phyloP scores from a whole-genome alignment of 1,140 invertebrate genomes.

The Drosophila kurseongensis region DNA sequence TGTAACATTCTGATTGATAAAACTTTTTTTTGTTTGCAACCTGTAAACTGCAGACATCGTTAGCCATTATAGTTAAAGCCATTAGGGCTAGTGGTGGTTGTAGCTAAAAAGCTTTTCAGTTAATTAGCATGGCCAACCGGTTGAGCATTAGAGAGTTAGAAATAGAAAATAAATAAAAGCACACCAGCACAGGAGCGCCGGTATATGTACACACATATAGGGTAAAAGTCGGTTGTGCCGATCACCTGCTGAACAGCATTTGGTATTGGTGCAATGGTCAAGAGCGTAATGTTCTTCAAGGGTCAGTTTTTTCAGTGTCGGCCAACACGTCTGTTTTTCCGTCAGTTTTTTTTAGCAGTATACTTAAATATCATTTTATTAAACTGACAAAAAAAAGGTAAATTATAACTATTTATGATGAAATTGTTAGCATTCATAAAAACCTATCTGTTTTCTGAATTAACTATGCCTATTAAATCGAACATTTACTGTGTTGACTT shows the following conservation, averaged over 20 bases:
- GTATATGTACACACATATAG: constrained; percentile 6
- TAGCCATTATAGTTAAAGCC: constrained; percentile 30
- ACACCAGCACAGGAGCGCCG: neutral
- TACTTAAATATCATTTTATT: too few species aligned
- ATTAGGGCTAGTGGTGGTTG: constrained; percentile 30
- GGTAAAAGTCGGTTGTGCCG: constrained; percentile 26
- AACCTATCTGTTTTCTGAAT: too few species aligned
- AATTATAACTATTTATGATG: too few species aligned
- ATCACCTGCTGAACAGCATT: constrained; percentile 17
- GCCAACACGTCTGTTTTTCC: too few species aligned
- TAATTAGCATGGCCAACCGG: constrained; percentile 55
- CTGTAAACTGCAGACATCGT: constrained; percentile 15
- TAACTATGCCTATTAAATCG: too few species aligned
- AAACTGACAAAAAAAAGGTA: too few species aligned
- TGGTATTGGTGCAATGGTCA: constrained; percentile 20
- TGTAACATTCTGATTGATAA: too few species aligned
- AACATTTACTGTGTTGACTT: too few species aligned
- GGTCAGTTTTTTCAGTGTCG: neutral
- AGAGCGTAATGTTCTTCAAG: constrained; percentile 8
- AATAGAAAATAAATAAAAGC: constrained; percentile 41
- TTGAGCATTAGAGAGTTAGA: constrained; percentile 37
- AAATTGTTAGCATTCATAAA: too few species aligned
- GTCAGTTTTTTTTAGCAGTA: too few species aligned
- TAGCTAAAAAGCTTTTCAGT: constrained; percentile 30
- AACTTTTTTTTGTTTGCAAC: neutral